A percentile compares a stretch with the other conserved stretches of the same genome.
These are phyloP conservation scores for Serrognathus titanus DNA, from an alignment of 2,888 invertebrate genomes.

Conservation along the genomic window DNA sequence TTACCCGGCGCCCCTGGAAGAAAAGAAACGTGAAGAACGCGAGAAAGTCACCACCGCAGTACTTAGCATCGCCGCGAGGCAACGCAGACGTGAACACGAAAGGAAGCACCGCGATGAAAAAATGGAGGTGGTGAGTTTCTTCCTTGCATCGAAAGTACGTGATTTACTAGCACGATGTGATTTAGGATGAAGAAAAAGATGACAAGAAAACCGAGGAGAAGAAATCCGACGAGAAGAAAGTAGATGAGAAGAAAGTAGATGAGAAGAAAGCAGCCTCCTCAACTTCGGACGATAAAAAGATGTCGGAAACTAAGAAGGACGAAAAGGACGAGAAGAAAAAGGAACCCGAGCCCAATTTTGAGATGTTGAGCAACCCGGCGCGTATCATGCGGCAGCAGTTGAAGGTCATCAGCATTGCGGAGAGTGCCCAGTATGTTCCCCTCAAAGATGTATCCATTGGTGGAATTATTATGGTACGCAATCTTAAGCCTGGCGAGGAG, in stretches of 20 bases:
- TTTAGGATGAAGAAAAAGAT: background rate
- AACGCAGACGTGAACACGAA: constrained; percentile 1
- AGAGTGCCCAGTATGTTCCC: constrained; percentile 76
- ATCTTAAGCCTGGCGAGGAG: constrained; percentile 71
- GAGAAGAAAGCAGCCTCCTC: constrained; percentile 36
- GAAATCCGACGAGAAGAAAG: constrained; percentile 50
- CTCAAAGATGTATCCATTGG: constrained; percentile 92
- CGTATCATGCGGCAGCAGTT: constrained; percentile 89
- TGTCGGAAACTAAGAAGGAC: background rate
- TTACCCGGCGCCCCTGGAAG: constrained; percentile 94
- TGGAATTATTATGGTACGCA: constrained; percentile 92
- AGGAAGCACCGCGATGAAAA: constrained; percentile 45
- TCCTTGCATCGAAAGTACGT: too few species aligned
- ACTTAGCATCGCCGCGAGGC: constrained; percentile 91
- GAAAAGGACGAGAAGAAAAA: constrained; percentile 45
- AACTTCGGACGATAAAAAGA: constrained; percentile 44
- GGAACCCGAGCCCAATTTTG: constrained; percentile 90
- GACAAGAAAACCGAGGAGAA: constrained; percentile 28
- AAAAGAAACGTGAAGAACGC: constrained; percentile 97
- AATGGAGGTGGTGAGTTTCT: constrained; percentile 68
- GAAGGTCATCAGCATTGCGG: constrained; percentile 67
- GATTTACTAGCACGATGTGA: background rate
- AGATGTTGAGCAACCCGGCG: constrained; percentile 91
- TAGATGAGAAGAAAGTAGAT: constrained; percentile 54
- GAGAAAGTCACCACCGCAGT: constrained; percentile 97